phyloP scores from a whole-genome alignment of 1,140 invertebrate species.

The Tetramorium parvispinum region DNA sequence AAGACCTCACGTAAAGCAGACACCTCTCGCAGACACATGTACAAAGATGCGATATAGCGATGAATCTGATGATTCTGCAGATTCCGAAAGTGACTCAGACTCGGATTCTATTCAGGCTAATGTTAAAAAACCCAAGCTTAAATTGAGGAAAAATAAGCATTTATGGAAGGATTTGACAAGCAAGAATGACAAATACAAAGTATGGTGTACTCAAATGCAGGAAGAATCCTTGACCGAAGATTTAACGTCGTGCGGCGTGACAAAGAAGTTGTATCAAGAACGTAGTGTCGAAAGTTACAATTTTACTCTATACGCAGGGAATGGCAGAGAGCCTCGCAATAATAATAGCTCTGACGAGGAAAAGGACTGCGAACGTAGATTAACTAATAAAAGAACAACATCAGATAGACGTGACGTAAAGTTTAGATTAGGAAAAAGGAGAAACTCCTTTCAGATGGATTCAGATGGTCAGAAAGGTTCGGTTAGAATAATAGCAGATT shows the following conservation, averaged over 20 bases:
- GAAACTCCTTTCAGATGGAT: conserved; percentile 82
- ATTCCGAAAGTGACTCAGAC: conserved; percentile 85
- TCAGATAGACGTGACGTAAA: conserved; percentile 87
- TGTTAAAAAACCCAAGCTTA: conserved; percentile 81
- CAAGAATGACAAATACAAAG: conserved; percentile 87
- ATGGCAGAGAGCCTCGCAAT: conserved; percentile 68
- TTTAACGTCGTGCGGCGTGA: conserved; percentile 87
- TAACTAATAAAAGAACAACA: conserved; percentile 87
- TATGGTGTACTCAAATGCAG: conserved; percentile 88
- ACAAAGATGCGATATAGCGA: conserved; percentile 82
- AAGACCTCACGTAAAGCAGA: conserved; percentile 73
- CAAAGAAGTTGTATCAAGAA: conserved; percentile 84
- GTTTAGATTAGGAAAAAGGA: conserved; percentile 86
- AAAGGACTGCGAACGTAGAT: conserved; percentile 80
- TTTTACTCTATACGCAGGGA: conserved; percentile 81
- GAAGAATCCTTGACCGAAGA: conserved; percentile 88
- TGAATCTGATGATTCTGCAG: conserved; percentile 82
- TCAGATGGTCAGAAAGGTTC: conserved; percentile 84
- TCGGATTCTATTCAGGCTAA: conserved; percentile 77
- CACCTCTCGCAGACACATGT: conserved; percentile 66
- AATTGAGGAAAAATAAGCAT: conserved; percentile 80
- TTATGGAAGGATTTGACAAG: conserved; percentile 65
- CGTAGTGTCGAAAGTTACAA: conserved; percentile 88
- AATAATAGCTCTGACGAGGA: conserved; percentile 85
- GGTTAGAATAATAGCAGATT: conserved; percentile 86